Evolutionary conservation across 2,888 invertebrate genomes (phyloP).

Genomic region (Ormyrus labotus): DNA sequence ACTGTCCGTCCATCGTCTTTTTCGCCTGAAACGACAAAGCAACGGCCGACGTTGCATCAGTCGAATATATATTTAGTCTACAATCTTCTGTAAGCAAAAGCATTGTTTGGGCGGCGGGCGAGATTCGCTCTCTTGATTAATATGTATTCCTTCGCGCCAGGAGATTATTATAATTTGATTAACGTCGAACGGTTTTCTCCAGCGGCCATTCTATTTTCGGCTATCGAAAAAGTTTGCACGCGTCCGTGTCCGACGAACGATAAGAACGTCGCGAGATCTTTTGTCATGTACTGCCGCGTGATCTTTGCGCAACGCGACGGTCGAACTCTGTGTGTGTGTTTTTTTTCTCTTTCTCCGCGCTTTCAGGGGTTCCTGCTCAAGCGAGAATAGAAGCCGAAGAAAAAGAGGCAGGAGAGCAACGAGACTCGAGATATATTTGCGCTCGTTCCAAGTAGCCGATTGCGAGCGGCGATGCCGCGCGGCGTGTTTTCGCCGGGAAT

Average conservation of each 20-base stretch:
- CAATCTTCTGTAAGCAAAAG: not conserved
- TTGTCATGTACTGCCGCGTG: not conserved
- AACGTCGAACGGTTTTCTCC: not conserved
- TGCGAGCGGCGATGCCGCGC: too few species aligned
- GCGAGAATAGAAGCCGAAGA: too few species aligned
- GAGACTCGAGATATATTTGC: too few species aligned
- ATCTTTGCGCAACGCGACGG: not conserved
- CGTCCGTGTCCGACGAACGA: not conserved
- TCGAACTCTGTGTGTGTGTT: too few species aligned
- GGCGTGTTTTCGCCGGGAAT: too few species aligned
- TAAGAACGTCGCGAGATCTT: slow-evolving; percentile 20
- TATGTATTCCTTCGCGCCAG: too few species aligned
- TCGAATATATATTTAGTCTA: not conserved
- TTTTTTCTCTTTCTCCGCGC: too few species aligned
- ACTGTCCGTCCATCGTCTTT: slow-evolving; percentile 33
- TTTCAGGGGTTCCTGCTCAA: too few species aligned
- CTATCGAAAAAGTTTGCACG: not conserved
- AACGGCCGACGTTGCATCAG: not conserved
- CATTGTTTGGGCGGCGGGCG: not conserved
- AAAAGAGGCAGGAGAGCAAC: too few species aligned
- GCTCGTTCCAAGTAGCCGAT: too few species aligned
- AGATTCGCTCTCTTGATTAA: too few species aligned
- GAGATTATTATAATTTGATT: too few species aligned
- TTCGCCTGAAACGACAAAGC: slow-evolving; percentile 35
- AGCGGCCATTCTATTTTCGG: not conserved